Conservation (phyloP, 2,113 vertebrate genomes). For the Antigone vipio region DNA sequence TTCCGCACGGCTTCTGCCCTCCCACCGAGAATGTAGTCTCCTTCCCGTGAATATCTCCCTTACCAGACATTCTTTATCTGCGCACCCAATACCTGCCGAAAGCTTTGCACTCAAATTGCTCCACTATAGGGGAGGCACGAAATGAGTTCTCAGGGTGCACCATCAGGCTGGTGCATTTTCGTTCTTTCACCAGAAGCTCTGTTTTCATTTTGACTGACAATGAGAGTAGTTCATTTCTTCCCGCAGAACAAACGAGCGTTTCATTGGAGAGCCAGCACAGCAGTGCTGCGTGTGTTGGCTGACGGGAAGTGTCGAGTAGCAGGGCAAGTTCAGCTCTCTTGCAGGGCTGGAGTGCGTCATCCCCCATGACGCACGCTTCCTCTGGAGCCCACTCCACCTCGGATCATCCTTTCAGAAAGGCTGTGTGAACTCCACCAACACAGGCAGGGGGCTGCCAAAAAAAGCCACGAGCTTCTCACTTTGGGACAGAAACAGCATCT, state of each 20-base stretch:
- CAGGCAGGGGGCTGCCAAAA: background rate
- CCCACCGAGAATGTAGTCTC: background rate
- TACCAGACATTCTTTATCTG: background rate
- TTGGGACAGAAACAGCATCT: constrained; percentile 30
- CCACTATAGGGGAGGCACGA: background rate
- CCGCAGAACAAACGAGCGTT: background rate
- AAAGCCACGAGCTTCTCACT: background rate
- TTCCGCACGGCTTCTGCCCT: background rate
- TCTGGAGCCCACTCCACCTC: background rate
- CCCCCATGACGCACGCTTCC: background rate
- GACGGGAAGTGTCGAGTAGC: background rate
- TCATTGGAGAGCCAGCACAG: background rate
- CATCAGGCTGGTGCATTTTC: background rate
- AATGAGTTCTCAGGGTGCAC: accelerated
- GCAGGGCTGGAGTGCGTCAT: background rate
- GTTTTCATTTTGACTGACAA: background rate
- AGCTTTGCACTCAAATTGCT: background rate
- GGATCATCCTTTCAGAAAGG: background rate
- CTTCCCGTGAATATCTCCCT: background rate
- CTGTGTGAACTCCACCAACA: constrained; percentile 18
- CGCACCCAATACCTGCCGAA: background rate
- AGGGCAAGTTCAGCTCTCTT: background rate
- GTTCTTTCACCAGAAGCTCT: background rate
- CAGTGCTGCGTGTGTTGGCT: background rate
- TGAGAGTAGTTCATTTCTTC: background rate